These are phyloP conservation scores for Diadema setosum DNA, from an alignment of 35 echinoderm and acorn worm genomes.

Conservation along the genomic window DNA sequence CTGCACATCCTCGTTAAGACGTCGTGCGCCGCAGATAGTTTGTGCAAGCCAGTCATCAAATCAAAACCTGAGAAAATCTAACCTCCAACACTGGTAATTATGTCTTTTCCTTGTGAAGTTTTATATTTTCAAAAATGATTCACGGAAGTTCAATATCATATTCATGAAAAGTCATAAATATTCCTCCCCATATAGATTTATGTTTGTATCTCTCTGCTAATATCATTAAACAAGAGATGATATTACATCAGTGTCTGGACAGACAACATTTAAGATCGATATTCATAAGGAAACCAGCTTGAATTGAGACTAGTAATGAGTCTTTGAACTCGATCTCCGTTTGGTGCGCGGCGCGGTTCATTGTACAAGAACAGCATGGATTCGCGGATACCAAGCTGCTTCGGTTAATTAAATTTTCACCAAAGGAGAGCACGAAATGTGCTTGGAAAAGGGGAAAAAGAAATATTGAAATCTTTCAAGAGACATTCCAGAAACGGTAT, in stretches of 20 bases:
- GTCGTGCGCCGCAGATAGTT: too few species aligned
- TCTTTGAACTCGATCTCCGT: not conserved
- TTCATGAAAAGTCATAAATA: not conserved
- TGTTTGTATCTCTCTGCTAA: not conserved
- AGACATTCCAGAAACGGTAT: not conserved
- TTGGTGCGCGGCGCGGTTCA: not conserved
- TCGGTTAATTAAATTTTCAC: slow-evolving; percentile 31
- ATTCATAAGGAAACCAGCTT: not conserved
- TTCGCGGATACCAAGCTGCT: not conserved
- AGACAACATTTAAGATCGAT: not conserved
- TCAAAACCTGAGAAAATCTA: too few species aligned
- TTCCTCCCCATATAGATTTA: not conserved
- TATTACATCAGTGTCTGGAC: not conserved
- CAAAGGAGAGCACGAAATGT: not conserved
- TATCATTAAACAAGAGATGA: not conserved
- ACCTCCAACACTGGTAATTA: too few species aligned
- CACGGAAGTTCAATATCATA: not conserved
- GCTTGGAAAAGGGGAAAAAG: not conserved
- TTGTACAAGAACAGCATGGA: not conserved
- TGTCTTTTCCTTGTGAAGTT: not conserved
- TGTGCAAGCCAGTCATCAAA: too few species aligned
- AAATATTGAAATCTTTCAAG: not conserved
- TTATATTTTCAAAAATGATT: not conserved
- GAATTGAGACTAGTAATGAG: not conserved
- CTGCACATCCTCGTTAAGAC: too few species aligned